Evolutionary conservation across 2,113 vertebrate genomes (phyloP).

Genomic region (Megalops atlanticus): DNA sequence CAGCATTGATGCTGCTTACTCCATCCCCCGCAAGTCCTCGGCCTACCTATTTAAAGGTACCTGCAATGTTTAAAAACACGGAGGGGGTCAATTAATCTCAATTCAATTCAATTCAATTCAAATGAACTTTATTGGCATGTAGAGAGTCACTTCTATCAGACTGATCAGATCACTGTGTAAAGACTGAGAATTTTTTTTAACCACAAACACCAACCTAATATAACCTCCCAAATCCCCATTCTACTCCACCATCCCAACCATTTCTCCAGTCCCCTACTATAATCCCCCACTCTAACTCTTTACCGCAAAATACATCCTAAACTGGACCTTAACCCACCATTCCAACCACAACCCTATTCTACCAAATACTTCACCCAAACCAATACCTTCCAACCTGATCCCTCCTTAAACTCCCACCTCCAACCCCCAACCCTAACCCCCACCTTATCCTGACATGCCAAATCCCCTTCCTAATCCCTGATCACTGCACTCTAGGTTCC

Average conservation of each 20-base stretch:
- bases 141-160: too few relatives aligned
- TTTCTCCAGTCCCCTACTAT: neutral
- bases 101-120: too few relatives aligned
- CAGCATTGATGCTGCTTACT: slow-evolving; percentile 71
- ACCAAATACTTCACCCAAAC: too few relatives aligned
- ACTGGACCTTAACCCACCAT: neutral
- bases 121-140: too few relatives aligned
- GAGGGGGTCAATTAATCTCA: too few relatives aligned
- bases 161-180: too few relatives aligned
- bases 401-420: neutral
- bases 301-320: too few relatives aligned
- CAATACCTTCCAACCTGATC: neutral
- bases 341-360: neutral
- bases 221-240: neutral
- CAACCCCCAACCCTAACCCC: neutral
- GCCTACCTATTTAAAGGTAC: slow-evolving; percentile 72
- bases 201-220: neutral
- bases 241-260: neutral
- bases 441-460: neutral
- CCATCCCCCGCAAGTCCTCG: slow-evolving; percentile 61
- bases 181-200: too few relatives aligned
- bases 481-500: slow-evolving; percentile 50
- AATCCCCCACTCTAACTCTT: neutral
- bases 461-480: neutral
- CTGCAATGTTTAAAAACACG: too few relatives aligned